Percentiles rank a stretch among this genome's conserved stretches.
These are phyloP conservation scores for Eretmochelys imbricata DNA, from an alignment of 2,113 vertebrate species.

Conservation along the genomic window DNA sequence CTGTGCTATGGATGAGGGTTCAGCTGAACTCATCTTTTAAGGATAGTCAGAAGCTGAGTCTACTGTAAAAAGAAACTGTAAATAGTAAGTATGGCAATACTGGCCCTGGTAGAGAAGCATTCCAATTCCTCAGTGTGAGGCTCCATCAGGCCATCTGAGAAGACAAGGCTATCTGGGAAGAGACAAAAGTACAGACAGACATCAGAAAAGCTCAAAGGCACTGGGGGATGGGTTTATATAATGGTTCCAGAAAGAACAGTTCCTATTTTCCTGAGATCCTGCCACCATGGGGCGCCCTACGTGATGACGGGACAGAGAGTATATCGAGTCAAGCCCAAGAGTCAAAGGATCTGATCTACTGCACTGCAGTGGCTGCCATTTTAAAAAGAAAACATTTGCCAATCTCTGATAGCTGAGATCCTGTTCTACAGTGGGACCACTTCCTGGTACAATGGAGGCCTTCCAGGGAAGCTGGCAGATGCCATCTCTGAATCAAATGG, in stretches of 20 bases:
- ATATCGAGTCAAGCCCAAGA: not conserved
- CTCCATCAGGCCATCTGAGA: not conserved
- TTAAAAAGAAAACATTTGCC: not conserved
- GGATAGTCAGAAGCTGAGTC: not conserved
- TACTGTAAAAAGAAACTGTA: not conserved
- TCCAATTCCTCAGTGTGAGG: not conserved
- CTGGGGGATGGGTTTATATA: not conserved
- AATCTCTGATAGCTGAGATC: accelerated
- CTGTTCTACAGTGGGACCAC: not conserved
- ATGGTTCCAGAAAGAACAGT: not conserved
- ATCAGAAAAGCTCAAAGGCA: not conserved
- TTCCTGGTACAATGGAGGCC: not conserved
- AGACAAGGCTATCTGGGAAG: not conserved
- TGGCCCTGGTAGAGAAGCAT: not conserved
- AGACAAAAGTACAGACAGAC: not conserved
- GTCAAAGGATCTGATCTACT: not conserved
- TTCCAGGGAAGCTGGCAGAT: not conserved
- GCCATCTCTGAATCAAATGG: not conserved
- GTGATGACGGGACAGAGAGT: not conserved
- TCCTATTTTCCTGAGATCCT: not conserved
- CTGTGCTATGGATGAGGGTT: not conserved
- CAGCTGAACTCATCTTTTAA: not conserved
- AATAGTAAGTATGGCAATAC: not conserved
- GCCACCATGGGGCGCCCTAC: not conserved
- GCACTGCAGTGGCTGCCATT: not conserved